These are phyloP conservation scores for Anthopleura xanthogrammica DNA, from an alignment of 92 coral and sea anemone genomes.

Conservation along the genomic window DNA sequence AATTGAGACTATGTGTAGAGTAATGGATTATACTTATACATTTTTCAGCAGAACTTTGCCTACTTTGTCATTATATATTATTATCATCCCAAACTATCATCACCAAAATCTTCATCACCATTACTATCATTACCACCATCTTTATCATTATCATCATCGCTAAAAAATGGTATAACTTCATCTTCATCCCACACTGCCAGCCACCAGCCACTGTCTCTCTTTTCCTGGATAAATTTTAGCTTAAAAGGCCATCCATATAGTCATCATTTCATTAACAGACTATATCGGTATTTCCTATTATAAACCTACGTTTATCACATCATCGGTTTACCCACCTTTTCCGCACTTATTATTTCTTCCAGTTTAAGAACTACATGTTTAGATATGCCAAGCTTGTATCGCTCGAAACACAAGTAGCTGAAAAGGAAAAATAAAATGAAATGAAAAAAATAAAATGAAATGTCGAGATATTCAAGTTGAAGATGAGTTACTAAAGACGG, in stretches of 20 bases:
- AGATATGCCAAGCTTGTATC: slow-evolving; percentile 42
- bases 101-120: background rate
- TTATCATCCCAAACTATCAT: slow-evolving; percentile 47
- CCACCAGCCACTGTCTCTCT: no score
- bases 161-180: no score
- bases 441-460: background rate
- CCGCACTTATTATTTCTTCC: slow-evolving; percentile 48
- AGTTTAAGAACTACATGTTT: slow-evolving; percentile 67
- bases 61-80: no score
- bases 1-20: background rate
- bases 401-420: slow-evolving; percentile 89
- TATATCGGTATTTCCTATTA: no score
- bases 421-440: background rate
- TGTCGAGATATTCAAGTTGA: background rate
- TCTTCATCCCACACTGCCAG: background rate
- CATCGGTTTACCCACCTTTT: slow-evolving; percentile 51
- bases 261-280: no score
- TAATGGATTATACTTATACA: background rate
- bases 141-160: background rate
- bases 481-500: no score
- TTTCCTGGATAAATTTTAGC: no score
- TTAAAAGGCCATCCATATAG: no score
- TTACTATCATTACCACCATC: background rate
- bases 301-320: no score
- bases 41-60: no score